Evolutionary conservation across 2,888 invertebrate genomes (phyloP).

Genomic region (Micoletzkya japonica): DNA sequence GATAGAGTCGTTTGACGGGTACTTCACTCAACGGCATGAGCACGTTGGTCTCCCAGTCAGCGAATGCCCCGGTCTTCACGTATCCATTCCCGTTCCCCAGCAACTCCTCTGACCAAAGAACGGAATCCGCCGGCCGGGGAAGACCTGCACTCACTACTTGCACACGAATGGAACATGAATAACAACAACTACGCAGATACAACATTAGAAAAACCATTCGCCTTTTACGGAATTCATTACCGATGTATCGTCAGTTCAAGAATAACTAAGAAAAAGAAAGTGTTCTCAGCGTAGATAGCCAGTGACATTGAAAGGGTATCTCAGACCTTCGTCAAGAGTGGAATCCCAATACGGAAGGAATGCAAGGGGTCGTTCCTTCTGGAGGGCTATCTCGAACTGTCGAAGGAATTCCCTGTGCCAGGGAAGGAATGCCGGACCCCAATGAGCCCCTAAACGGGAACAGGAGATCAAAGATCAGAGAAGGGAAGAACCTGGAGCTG

Average conservation of each 20-base stretch:
- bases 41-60: conserved; percentile 62
- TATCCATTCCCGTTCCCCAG: conserved; percentile 62
- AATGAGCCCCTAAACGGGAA: conserved; percentile 45
- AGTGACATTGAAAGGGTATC: not conserved
- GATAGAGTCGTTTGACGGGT: conserved; percentile 58
- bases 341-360: conserved; percentile 62
- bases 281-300: no score
- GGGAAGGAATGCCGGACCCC: conserved; percentile 60
- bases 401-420: conserved; percentile 63
- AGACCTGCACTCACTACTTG: conserved; percentile 43
- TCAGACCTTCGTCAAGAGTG: conserved; percentile 55
- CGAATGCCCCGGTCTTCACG: conserved; percentile 38
- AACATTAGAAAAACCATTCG: no score
- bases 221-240: no score
- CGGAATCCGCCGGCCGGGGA: conserved; percentile 59
- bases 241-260: no score
- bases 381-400: conserved; percentile 61
- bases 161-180: no score
- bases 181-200: no score
- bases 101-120: conserved; percentile 59
- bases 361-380: conserved; percentile 53
- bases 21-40: conserved; percentile 60
- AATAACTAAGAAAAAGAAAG: no score
- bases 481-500: conserved; percentile 45
- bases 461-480: not conserved